phyloP scores from a whole-genome alignment of 2,797 vertebrate species.

The Todus mexicanus region DNA sequence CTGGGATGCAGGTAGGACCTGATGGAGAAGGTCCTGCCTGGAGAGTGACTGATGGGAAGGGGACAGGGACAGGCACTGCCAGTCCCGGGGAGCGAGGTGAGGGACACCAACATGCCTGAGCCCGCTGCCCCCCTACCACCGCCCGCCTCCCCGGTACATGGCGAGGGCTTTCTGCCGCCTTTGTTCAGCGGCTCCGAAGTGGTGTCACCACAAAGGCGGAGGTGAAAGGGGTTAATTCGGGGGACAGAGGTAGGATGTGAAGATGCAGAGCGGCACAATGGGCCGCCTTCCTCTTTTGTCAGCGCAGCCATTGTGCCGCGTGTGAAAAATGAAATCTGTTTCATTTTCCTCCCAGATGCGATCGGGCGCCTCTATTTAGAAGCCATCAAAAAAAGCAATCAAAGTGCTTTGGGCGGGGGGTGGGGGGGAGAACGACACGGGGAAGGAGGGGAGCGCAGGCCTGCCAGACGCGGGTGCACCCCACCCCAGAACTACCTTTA shows the following conservation, averaged over 20 bases:
- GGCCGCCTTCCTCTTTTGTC: constrained; percentile 76
- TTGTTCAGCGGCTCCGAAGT: constrained; percentile 71
- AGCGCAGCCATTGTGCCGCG: constrained; percentile 74
- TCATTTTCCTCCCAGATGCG: constrained; percentile 73
- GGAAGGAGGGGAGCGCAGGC: neutral
- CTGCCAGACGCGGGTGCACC: neutral
- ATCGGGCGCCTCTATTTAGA: constrained; percentile 67
- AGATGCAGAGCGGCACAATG: constrained; percentile 77
- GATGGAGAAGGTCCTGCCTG: neutral
- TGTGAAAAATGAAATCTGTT: constrained; percentile 82
- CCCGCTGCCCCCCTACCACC: neutral
- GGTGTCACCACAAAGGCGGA: constrained; percentile 71
- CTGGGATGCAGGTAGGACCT: neutral
- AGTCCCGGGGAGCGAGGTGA: neutral
- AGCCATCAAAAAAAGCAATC: constrained; percentile 60
- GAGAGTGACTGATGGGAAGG: neutral
- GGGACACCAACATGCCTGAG: neutral
- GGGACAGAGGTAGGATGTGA: constrained; percentile 79
- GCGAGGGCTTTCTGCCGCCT: constrained; percentile 68
- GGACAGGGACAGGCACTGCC: neutral
- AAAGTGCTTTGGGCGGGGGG: neutral
- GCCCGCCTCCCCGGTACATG: neutral
- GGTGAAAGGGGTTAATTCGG: constrained; percentile 81
- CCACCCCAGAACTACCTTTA: neutral
- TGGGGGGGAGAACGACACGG: neutral